Base-by-base conservation (phyloP, 2,888 invertebrate genomes). In the Drosophila rubida region DNA sequence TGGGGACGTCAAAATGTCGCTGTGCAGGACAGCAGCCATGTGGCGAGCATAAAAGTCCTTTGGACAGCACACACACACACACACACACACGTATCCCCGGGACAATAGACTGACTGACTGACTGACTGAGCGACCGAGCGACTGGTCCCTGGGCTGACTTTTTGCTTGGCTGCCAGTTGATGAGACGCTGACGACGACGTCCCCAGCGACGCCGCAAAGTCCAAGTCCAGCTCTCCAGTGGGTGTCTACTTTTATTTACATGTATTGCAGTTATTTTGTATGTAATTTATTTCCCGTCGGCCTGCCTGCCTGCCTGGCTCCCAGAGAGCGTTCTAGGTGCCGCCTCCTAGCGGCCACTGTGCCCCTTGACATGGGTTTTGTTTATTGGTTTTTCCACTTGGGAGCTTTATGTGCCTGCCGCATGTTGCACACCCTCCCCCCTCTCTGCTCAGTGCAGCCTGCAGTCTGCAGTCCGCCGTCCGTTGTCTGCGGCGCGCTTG, bases 231-330 rank as follows among this genome's bases (percentile, higher is more conserved):
- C 66, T 51, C 61, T 60, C 37, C 64, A 46, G 48, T 63, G 79
- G 69, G 69, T 74, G 78, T 74, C 76, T 75, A 71, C 82, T 76
- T 80, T 83, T 84, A 84, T 84, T 84, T 84, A 84, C 83, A 84
- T 84, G 82, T 83, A 83, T 79, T 83, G 78, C 78, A 85, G 79
- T 84, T 84, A 85, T 84, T 84, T 84, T 84, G 79, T 83, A 81
- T 81, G 83, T 85, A 84, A 84, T 85, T 84, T 84, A 84, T 85
- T 84, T 85, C 75, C 69, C 68, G 69, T 67, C 71, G 42, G 71
- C 76, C 69, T 48, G 72, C 8, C 25, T 5, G 45, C 8, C 45
- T 23, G 8, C 25, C 25, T 13, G 32, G 13, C 35, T 35, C 2
- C 32, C 32, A 37, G 46, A 35, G 14, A 35, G 46, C 27, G 44